Evolutionary conservation across 2,797 vertebrate species (phyloP).

Genomic region (Crocodylus rhombifer): DNA sequence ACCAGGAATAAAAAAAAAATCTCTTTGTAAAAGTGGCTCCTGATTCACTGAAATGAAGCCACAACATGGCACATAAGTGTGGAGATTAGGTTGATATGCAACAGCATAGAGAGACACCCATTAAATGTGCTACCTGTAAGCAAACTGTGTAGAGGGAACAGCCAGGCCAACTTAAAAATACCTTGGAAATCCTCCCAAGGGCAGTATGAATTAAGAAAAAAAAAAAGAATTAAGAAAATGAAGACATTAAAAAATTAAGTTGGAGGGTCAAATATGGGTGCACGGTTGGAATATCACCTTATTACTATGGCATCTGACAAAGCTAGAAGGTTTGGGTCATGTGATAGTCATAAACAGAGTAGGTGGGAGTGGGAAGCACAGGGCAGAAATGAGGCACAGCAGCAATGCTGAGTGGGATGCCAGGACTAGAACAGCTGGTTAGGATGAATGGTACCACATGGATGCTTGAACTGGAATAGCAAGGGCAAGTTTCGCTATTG

Average conservation of each 20-base stretch:
- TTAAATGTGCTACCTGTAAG: background rate
- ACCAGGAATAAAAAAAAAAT: too few species aligned
- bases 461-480: background rate
- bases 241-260: background rate
- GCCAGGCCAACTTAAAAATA: background rate
- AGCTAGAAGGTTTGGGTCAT: background rate
- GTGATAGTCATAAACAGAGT: background rate
- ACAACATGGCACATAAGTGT: too few species aligned
- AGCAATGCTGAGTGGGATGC: background rate
- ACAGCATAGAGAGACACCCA: background rate
- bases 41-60: too few species aligned
- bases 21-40: too few species aligned
- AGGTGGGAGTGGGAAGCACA: rapidly evolving
- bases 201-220: background rate
- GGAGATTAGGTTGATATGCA: background rate
- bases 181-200: background rate
- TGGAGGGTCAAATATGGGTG: background rate
- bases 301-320: background rate
- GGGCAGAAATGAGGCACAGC: background rate
- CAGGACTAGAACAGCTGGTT: background rate
- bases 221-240: too few species aligned
- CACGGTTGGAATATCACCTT: background rate
- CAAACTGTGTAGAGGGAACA: background rate
- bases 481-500: background rate
- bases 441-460: background rate